Percentiles rank a stretch among this genome's conserved stretches.
Evolutionary conservation across 1,140 invertebrate genomes (phyloP).

Genomic region (Dolichoris vasculosae): DNA sequence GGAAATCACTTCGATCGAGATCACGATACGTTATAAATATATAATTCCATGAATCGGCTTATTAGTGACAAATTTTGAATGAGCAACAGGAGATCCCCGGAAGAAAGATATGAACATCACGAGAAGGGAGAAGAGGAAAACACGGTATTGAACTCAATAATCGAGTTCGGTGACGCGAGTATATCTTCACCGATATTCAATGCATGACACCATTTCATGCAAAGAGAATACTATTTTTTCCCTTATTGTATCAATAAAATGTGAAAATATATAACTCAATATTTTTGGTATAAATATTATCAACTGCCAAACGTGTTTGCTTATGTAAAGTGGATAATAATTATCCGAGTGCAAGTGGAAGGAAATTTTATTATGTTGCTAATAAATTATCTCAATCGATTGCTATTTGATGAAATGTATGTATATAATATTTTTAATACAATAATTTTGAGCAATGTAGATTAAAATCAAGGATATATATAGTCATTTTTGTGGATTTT

Average conservation of each 20-base stretch:
- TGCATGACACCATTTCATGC: background rate
- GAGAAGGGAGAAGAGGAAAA: background rate
- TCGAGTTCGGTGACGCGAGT: background rate
- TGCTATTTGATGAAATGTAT: conserved; percentile 14
- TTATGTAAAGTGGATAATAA: background rate
- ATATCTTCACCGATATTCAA: background rate
- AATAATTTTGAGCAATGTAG: no score
- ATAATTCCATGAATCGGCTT: conserved; percentile 60
- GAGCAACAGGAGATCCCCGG: background rate
- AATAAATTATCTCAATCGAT: conserved; percentile 27
- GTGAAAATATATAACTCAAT: background rate
- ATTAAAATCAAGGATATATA: no score
- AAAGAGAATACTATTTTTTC: background rate
- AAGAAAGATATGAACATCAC: background rate
- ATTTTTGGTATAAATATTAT: background rate
- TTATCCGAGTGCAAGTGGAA: background rate
- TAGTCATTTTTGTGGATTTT: no score
- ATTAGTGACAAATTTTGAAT: conserved; percentile 18
- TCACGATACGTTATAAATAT: conserved; percentile 7
- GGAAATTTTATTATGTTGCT: background rate
- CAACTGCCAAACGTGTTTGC: background rate
- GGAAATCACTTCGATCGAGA: background rate
- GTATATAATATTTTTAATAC: background rate
- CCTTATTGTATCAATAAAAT: background rate
- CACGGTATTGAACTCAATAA: background rate